Evolutionary conservation across 2,888 invertebrate genomes (phyloP).

Genomic region (Lasioglossum calceatum): DNA sequence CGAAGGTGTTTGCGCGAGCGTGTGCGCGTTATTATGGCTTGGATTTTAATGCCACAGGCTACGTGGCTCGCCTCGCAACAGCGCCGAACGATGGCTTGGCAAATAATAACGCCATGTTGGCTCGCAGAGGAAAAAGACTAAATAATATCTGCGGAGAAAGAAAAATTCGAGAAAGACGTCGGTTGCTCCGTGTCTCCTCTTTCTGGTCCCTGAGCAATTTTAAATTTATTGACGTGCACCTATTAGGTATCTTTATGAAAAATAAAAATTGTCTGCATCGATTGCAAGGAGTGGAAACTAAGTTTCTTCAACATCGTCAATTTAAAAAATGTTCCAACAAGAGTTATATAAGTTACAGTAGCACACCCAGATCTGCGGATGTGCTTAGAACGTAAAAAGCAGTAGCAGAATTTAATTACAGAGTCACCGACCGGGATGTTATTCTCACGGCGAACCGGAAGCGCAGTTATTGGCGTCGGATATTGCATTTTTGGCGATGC

Average conservation of each 20-base stretch:
- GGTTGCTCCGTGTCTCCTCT: background rate
- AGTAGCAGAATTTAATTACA: background rate
- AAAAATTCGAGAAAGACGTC: background rate
- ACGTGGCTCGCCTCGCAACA: conserved; percentile 28
- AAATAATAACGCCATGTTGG: conserved; percentile 1
- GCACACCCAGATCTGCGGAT: no score
- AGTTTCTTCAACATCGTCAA: no score
- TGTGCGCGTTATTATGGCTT: conserved; percentile 73
- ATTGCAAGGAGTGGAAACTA: no score
- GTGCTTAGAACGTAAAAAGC: no score
- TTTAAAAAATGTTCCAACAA: no score
- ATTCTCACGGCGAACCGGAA: conserved; percentile 11
- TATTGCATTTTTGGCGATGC: conserved; percentile 15
- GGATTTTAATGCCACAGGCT: conserved; percentile 70
- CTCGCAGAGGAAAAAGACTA: background rate
- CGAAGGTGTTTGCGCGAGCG: conserved; percentile 62
- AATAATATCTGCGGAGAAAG: background rate
- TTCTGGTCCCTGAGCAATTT: background rate
- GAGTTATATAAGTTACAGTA: no score
- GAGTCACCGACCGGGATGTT: background rate
- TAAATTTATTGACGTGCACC: background rate
- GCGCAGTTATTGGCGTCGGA: conserved; percentile 9
- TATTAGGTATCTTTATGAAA: no score
- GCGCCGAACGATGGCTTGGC: background rate
- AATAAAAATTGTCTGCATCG: no score